Base-by-base conservation (phyloP, 2,113 vertebrate genomes). In the Lipophrys pholis region DNA sequence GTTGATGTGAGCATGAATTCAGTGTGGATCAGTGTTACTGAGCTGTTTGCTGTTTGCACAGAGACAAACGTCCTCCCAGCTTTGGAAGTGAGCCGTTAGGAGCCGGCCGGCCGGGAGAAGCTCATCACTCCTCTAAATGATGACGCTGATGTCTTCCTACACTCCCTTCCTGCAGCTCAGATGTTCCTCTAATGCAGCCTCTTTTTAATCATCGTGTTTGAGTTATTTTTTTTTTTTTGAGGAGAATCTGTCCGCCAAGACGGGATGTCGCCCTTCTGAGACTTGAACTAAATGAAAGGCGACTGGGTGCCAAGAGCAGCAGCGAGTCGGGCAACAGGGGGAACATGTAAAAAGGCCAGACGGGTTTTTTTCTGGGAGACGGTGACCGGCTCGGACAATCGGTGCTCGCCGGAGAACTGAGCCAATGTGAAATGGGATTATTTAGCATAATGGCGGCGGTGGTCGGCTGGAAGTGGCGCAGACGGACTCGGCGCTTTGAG, bases 301-400 rank as follows among this genome's bases (percentile, higher is more conserved):
- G 86, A 91, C 88, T 78, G 81, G 83, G 75, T 87, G 86, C 84
- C 88, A 87, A 69, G 75, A 83, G 40, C 46, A 45, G 70, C 62
- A 39, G 21, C 1, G 41, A 72, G 79, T 67, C 17, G 38, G 73
- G 83, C 69, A 59, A 71, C 75, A 30, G 72, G 78, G 82, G 81
- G n/a, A n/a, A 88, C 86, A 83, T 79, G 80, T 88, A 88, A 88
- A 90, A 91, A 91, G 88, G 86, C 90, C 84, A 87, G 86, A 85
- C 87, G 73, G 73, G 67, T 74, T 86, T 84, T 84, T 63, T 69
- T 63, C 74, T 77, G 9, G 39, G 78, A 84, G 82, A 90, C 10
- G 54, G 60, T 66, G 78, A 90, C 60, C 4, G 46, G 50, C n/a
- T 86, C 62, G 11, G 90, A 91, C 88, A 87, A 83, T 88, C 42